These are phyloP conservation scores for Beris chalybata DNA, from an alignment of 2,888 invertebrate species.

Conservation along the genomic window DNA sequence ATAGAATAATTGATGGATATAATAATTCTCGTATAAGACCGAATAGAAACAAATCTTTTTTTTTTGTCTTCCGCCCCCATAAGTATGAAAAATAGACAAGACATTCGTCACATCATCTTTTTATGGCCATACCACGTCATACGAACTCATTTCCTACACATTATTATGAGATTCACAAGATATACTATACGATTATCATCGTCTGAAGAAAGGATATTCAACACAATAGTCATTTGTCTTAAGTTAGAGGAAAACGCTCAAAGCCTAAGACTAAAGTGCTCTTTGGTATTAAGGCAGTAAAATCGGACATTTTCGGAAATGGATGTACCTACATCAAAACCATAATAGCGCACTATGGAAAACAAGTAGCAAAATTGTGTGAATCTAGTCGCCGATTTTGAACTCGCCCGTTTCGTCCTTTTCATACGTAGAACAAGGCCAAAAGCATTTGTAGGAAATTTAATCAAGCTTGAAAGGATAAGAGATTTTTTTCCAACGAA, in stretches of 20 bases:
- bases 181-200: conserved; percentile 1
- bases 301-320: too few relatives aligned
- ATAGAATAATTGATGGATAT: too few relatives aligned
- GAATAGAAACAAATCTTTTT: not conserved
- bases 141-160: conserved; percentile 30
- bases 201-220: conserved; percentile 2
- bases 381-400: too few relatives aligned
- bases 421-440: too few relatives aligned
- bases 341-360: too few relatives aligned
- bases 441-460: conserved; percentile 6
- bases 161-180: conserved; percentile 8
- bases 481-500: conserved; percentile 6
- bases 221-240: conserved; percentile 14
- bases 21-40: too few relatives aligned
- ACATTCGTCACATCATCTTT: conserved; percentile 31
- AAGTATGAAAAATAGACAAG: conserved; percentile 4
- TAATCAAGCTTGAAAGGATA: conserved; percentile 32
- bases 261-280: too few relatives aligned
- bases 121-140: conserved; percentile 16
- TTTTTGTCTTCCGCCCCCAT: not conserved
- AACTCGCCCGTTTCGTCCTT: too few relatives aligned
- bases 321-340: too few relatives aligned
- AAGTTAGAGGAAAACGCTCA: not conserved
- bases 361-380: too few relatives aligned
- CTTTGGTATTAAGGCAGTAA: too few relatives aligned